Evolutionary conservation across 2,113 vertebrate species (phyloP), one percentile per base, ranked within the genome.

Genomic region (Gambusia affinis): DNA sequence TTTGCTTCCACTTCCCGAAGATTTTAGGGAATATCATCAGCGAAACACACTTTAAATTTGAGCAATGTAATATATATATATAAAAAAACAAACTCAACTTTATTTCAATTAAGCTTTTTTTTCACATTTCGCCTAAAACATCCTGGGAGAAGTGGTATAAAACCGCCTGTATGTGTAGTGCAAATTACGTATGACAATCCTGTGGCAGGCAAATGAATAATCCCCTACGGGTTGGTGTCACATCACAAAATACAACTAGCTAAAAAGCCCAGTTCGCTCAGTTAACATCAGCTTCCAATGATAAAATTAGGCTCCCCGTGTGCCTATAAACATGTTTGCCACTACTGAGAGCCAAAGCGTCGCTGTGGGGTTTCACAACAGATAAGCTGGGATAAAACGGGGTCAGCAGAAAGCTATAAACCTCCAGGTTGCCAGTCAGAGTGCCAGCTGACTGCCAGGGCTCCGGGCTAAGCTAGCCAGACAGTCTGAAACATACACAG

Each of bases 391-490:
- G 27, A 10, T 1, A 37, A 19, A 86, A 72, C 51, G 29, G 72
- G 73, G 42, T 11, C 80, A 73, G 67, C 28, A n/a, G 39, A 60
- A 67, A 68, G 85, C 67, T 66, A 12, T 65, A 70, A 73, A 67
- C 6, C 82, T 82, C 83, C 67, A 66, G 82, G 89, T 85, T 83
- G 73, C 69, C 85, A 84, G 87, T 73, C 65, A 83, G 73, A 30
- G 85, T 81, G 85, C 86, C 90, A 89, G 86, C 89, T 89, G 91
- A 89, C 89, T 87, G 80, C 64, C 79, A 75, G 78, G 87, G 83
- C 88, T 89, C 69, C 85, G 42, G 78, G 86, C 85, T 91, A 89
- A 88, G 87, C 85, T 91, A 91, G 88, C 91, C 84, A 81, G 78
- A 47, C 85, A 84, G 84, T 72, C 79, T 87, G 72, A 84, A 90